A percentile compares a stretch with the other conserved stretches of the same genome.
phyloP scores from a whole-genome alignment of 2,797 vertebrate species.

The Etheostoma nigrum region DNA sequence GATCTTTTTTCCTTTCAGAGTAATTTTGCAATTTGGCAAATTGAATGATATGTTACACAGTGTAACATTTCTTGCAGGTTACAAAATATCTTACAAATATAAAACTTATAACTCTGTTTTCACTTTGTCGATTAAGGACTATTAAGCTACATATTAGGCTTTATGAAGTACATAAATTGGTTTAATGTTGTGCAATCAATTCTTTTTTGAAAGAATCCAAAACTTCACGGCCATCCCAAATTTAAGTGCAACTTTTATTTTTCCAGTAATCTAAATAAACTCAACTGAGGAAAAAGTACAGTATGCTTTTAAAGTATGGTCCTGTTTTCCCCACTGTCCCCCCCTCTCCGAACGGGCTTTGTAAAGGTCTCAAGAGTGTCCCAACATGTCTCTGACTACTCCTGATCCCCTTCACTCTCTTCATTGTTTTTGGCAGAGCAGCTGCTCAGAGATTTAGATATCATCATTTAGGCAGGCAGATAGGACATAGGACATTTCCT shows the following conservation, averaged over 20 bases:
- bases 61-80: neutral
- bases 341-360: constrained; percentile 9
- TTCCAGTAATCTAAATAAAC: neutral
- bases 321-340: constrained; percentile 20
- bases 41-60: neutral
- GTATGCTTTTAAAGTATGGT: constrained; percentile 9
- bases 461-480: constrained; percentile 84
- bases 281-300: neutral
- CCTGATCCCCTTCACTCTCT: constrained; percentile 64
- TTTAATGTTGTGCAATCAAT: constrained; percentile 6
- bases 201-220: constrained; percentile 5
- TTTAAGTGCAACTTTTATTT: neutral
- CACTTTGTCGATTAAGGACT: neutral
- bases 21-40: neutral
- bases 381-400: constrained; percentile 57
- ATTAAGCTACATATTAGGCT: neutral
- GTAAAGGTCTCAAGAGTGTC: constrained; percentile 60
- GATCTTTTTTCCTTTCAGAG: neutral
- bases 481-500: constrained; percentile 80
- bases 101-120: neutral
- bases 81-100: neutral
- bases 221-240: neutral
- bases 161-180: neutral
- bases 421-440: constrained; percentile 80
- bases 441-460: constrained; percentile 84